Conservation (phyloP, 2,797 vertebrate species). For the Todus mexicanus region DNA sequence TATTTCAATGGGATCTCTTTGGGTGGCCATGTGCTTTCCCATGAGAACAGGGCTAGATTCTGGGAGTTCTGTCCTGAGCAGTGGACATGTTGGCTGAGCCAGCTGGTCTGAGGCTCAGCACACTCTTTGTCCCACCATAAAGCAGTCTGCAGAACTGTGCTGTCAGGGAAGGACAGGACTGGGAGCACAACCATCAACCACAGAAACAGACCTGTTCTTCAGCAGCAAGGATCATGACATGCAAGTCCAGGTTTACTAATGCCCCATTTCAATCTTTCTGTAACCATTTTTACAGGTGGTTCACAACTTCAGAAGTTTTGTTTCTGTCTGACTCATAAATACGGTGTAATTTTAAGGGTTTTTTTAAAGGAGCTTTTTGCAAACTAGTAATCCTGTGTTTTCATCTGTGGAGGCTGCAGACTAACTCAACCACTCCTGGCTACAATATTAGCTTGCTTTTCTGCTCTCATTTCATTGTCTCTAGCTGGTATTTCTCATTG, state of each 20-base stretch:
- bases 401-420: background rate
- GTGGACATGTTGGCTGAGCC: background rate
- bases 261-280: background rate
- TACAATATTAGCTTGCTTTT: background rate
- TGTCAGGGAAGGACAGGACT: background rate
- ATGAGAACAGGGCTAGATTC: background rate
- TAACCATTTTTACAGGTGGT: background rate
- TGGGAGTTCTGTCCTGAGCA: background rate
- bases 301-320: background rate
- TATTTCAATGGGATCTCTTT: background rate
- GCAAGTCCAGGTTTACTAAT: background rate
- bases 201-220: background rate
- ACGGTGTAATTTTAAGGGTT: rapidly evolving
- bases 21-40: background rate
- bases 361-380: background rate
- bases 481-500: conserved; percentile 1
- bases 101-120: background rate
- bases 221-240: background rate
- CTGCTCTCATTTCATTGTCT: background rate
- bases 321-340: background rate
- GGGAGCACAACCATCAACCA: background rate
- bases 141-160: background rate
- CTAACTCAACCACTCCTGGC: background rate
- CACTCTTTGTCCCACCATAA: background rate
- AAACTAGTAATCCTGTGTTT: background rate